Percentiles rank a stretch among this genome's conserved stretches.
Conservation (phyloP, 1,140 invertebrate species). For the Drosophila suzukii region DNA sequence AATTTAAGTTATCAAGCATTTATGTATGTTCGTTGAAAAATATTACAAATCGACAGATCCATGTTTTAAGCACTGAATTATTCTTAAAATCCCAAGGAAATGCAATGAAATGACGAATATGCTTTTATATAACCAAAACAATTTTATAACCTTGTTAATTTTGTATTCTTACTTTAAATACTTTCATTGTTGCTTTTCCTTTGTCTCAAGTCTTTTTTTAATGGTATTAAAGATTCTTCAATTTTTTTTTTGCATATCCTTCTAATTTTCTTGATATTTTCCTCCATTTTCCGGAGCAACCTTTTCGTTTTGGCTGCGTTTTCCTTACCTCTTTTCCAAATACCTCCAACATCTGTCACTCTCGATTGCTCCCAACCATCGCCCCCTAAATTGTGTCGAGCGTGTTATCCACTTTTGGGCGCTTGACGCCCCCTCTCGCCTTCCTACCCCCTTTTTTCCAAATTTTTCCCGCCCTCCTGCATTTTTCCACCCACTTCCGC, state of each 20-base stretch:
- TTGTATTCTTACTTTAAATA: too few relatives aligned
- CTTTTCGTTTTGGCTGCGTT: slow-evolving; percentile 22
- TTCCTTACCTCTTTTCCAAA: too few relatives aligned
- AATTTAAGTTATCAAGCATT: too few relatives aligned
- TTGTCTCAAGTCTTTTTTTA: too few relatives aligned
- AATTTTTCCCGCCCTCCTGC: not conserved
- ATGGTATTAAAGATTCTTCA: not conserved
- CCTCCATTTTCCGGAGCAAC: slow-evolving; percentile 14
- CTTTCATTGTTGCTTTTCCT: too few relatives aligned
- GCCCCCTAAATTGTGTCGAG: slow-evolving; percentile 36
- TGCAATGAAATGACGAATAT: too few relatives aligned
- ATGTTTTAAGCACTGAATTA: too few relatives aligned
- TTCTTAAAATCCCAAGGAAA: too few relatives aligned
- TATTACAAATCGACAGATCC: too few relatives aligned
- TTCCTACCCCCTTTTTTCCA: not conserved
- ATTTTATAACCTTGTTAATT: too few relatives aligned
- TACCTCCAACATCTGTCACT: slow-evolving; percentile 44
- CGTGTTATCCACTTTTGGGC: slow-evolving; percentile 43
- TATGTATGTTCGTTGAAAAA: too few relatives aligned
- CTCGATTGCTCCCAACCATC: slow-evolving; percentile 14
- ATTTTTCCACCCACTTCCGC: slow-evolving; percentile 5
- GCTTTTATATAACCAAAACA: too few relatives aligned
- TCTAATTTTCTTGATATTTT: slow-evolving; percentile 11
- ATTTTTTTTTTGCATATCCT: not conserved
- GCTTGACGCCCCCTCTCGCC: not conserved